Percentiles rank a stretch among this genome's conserved stretches.
These are phyloP conservation scores for Campoplex nolae DNA, from an alignment of 2,888 invertebrate genomes.

Conservation along the genomic window DNA sequence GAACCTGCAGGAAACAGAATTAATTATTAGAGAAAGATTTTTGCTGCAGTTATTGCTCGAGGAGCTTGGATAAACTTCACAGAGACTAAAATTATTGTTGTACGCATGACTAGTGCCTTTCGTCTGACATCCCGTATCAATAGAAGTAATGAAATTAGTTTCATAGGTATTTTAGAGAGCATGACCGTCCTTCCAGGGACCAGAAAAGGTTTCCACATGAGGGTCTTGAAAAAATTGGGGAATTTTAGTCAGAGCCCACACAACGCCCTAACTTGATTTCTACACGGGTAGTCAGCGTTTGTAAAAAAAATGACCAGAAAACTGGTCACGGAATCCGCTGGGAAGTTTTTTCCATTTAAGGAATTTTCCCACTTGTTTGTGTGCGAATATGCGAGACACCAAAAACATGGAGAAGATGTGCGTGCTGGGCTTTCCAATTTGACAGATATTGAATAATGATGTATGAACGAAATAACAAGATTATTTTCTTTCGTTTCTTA, in stretches of 20 bases:
- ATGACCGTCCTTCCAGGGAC: too few species aligned
- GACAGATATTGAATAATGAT: slow-evolving; percentile 22
- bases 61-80: slow-evolving; percentile 2
- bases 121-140: neutral
- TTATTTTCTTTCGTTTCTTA: slow-evolving; percentile 3
- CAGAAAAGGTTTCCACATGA: too few species aligned
- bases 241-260: too few species aligned
- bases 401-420: slow-evolving; percentile 5
- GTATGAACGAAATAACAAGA: slow-evolving; percentile 30
- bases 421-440: neutral
- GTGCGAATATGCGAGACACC: neutral
- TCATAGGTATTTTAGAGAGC: neutral
- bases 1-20: neutral
- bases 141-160: neutral
- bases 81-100: neutral
- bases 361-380: neutral
- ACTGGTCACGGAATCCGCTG: too few species aligned
- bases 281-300: too few species aligned
- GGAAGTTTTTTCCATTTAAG: too few species aligned
- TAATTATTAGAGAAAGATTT: neutral
- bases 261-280: too few species aligned
- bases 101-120: slow-evolving; percentile 4
- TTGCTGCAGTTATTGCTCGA: neutral
- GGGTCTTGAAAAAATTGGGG: too few species aligned
- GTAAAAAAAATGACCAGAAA: too few species aligned